Base-by-base conservation (phyloP, 2,888 invertebrate species). In the Cyrtodaria siliqua region DNA sequence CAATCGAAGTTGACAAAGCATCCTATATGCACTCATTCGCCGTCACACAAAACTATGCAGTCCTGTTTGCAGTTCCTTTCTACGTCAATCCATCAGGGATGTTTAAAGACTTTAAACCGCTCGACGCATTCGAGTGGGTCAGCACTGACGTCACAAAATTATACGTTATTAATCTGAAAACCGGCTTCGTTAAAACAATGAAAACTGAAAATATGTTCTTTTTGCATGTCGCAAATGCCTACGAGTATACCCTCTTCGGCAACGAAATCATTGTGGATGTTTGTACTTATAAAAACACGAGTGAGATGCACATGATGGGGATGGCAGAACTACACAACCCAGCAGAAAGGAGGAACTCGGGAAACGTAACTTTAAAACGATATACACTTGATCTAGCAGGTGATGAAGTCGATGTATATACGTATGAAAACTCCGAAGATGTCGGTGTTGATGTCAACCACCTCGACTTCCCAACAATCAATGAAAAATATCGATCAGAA, bases 21-120 rank as follows among this genome's bases (percentile, higher is more conserved):
- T 87, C 89, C 0, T 91, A 91, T 64, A 90, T 90, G 89, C 91
- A 91, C 69, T 90, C 90, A 0, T 87, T 91, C 68, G 89, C 86
- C 1, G 83, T 86, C 1, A 88, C 91, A 0, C 59, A 80, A 52
- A 74, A 86, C 26, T 88, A 88, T 68, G 90, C 86, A 3, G 70
- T 91, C n/a, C 52, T 91, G 6, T 79, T 90, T 26, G 87, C 85
- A 14, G 82, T 79, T 55, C 90, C 91, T 1, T 81, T 89, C 52
- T 87, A 79, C 60, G 82, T 90, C 27, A 83, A 88, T 60, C 72
- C 85, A 2, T n/a, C 61, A 6, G 84, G 86, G 56, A 83, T 90
- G 80, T 49, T 90, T 40, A 59, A 64, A 20, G 75, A 79, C 8
- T 84, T 75, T 1, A 64, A 81, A 33, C 86, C 89, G 1, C 68